Evolutionary conservation across 2,797 vertebrate genomes (phyloP).

Genomic region (Triplophysa bombifrons): DNA sequence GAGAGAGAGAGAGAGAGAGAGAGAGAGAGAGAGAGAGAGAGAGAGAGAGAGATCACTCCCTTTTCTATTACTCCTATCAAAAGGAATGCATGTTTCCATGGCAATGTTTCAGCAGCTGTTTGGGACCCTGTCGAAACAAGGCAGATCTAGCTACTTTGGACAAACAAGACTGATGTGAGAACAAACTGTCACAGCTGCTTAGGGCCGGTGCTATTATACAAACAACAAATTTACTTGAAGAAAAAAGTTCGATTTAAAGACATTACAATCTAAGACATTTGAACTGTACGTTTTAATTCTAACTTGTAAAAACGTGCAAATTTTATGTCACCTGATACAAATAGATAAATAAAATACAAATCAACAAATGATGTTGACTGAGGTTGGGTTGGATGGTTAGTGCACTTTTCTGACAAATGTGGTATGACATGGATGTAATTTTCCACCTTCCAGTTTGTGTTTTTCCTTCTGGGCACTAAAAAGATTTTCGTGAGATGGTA

Average conservation of each 20-base stretch:
- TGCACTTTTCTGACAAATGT: neutral
- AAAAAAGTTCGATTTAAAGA: neutral
- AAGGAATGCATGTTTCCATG: conserved; percentile 90
- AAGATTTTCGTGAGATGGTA: neutral
- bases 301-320: neutral
- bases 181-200: conserved; percentile 49
- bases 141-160: conserved; percentile 60
- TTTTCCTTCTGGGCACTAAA: neutral
- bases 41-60: conserved; percentile 47
- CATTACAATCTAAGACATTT: neutral
- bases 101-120: conserved; percentile 76
- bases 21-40: conserved; percentile 24
- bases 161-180: conserved; percentile 50
- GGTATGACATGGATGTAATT: neutral
- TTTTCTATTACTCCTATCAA: conserved; percentile 78
- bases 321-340: neutral
- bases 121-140: conserved; percentile 49
- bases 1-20: too few species aligned
- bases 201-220: conserved; percentile 15
- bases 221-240: neutral
- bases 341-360: too few species aligned
- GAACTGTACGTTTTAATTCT: neutral
- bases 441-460: neutral
- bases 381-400: neutral
- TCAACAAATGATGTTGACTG: neutral